phyloP scores from a whole-genome alignment of 2,888 invertebrate genomes.

The Desoria tigrina region DNA sequence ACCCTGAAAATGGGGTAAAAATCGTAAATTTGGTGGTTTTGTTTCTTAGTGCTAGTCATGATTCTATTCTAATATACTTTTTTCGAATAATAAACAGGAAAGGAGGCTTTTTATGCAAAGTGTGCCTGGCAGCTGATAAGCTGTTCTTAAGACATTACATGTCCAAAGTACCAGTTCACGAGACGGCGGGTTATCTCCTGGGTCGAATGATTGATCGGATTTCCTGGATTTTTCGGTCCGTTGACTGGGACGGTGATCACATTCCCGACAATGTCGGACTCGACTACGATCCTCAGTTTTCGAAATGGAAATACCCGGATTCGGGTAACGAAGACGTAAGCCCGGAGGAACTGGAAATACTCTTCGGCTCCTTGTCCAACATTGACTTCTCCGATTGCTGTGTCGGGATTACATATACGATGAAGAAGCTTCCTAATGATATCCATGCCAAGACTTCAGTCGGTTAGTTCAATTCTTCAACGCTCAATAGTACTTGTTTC shows the following conservation, averaged over 20 bases:
- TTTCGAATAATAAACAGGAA: constrained; percentile 23
- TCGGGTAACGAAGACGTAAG: constrained; percentile 26
- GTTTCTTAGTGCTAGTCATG: too few relatives aligned
- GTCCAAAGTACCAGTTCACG: neutral
- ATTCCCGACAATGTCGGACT: constrained; percentile 48
- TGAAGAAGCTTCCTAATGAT: constrained; percentile 46
- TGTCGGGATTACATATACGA: constrained; percentile 49
- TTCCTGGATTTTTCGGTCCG: constrained; percentile 50
- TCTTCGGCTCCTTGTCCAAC: constrained; percentile 35
- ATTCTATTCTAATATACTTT: too few relatives aligned
- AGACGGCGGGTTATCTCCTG: constrained; percentile 19
- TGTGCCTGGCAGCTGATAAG: constrained; percentile 45
- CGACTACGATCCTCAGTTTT: constrained; percentile 36
- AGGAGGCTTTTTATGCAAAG: constrained; percentile 50
- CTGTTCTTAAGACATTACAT: constrained; percentile 32
- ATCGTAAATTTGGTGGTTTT: too few relatives aligned
- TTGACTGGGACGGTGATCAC: constrained; percentile 44
- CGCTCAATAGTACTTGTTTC: too few relatives aligned
- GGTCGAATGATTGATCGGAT: constrained; percentile 43
- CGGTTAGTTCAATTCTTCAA: too few relatives aligned
- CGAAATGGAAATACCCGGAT: constrained; percentile 31
- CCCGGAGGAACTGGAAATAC: constrained; percentile 39
- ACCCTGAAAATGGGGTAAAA: too few relatives aligned
- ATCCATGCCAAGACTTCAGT: constrained; percentile 29
- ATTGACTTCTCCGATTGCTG: constrained; percentile 50